Evolutionary conservation across 2,797 vertebrate genomes (phyloP).

Genomic region (Clarias platycephalus): DNA sequence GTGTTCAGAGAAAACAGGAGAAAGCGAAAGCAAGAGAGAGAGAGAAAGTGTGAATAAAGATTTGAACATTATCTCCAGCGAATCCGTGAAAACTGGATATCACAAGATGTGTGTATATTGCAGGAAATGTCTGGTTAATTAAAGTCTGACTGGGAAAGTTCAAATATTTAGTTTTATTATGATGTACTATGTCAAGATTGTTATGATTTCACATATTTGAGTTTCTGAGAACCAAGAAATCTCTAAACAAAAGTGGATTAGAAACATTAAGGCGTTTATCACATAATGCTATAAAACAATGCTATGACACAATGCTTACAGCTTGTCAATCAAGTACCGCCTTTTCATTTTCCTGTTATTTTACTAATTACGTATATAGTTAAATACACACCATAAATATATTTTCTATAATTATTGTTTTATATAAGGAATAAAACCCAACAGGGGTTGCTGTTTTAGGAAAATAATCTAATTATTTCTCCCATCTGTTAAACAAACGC

Average conservation of each 20-base stretch:
- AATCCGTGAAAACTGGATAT: neutral
- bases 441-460: neutral
- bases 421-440: neutral
- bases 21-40: slow-evolving; percentile 25
- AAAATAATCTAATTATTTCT: slow-evolving; percentile 9
- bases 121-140: slow-evolving; percentile 1
- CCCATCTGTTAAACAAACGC: neutral
- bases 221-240: neutral
- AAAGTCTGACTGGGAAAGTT: neutral
- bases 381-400: neutral
- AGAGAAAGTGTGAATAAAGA: neutral
- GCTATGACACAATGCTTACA: neutral
- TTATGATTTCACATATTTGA: neutral
- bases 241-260: neutral
- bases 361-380: neutral
- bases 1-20: slow-evolving; percentile 59
- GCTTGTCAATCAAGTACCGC: neutral
- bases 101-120: neutral
- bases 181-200: neutral
- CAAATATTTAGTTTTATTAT: neutral
- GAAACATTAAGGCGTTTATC: neutral
- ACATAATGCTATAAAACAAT: neutral
- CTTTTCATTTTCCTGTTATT: neutral
- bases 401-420: neutral
- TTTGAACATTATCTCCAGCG: neutral